phyloP scores from a whole-genome alignment of 2,888 invertebrate genomes.

The Lasioglossum zephyrum region DNA sequence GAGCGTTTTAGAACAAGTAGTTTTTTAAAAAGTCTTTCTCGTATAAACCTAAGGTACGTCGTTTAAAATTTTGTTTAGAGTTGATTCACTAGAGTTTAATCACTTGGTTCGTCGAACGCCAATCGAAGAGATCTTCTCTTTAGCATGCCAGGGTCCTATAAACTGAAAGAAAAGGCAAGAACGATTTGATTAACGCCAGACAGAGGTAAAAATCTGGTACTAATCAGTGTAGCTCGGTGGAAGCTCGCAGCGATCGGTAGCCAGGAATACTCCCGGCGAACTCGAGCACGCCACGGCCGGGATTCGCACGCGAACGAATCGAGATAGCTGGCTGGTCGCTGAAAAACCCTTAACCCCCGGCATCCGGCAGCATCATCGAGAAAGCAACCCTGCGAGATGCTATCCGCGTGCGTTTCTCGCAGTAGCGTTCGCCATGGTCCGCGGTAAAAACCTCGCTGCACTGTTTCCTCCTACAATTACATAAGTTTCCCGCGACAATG shows the following conservation, averaged over 20 bases:
- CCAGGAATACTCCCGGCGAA: not conserved
- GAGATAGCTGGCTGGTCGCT: constrained; percentile 1
- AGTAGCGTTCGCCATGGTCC: not conserved
- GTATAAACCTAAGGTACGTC: not conserved
- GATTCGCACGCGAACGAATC: constrained; percentile 13
- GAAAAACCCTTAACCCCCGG: constrained; percentile 4
- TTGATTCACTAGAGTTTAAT: too few relatives aligned
- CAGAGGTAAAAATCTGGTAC: not conserved
- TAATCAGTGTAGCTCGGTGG: not conserved
- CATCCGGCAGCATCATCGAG: constrained; percentile 4
- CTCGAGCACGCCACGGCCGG: not conserved
- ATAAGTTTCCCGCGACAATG: constrained; percentile 49
- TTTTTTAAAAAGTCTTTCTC: too few relatives aligned
- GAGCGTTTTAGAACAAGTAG: too few relatives aligned
- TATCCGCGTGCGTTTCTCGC: not conserved
- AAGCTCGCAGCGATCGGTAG: constrained; percentile 3
- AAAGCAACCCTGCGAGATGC: constrained; percentile 1
- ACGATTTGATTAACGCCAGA: not conserved
- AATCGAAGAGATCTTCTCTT: not conserved
- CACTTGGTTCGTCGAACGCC: too few relatives aligned
- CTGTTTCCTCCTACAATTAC: constrained; percentile 43
- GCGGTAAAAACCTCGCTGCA: constrained; percentile 1
- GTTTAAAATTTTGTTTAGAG: not conserved
- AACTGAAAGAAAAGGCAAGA: not conserved
- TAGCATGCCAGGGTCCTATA: not conserved